phyloP scores from a whole-genome alignment of 2,888 invertebrate species.

The Heliothis peltigera region DNA sequence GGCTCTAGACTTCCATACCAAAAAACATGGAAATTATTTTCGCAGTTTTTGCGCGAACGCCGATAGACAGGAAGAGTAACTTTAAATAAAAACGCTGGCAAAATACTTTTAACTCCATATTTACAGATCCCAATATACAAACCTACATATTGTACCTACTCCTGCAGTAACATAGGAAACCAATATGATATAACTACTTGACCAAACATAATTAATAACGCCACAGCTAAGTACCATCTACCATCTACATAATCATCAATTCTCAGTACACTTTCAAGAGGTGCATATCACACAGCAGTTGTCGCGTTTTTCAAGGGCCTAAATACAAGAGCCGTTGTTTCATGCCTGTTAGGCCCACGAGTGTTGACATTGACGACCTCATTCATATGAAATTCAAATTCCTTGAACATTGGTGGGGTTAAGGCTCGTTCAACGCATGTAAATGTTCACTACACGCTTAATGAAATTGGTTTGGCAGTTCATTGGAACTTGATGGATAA shows the following conservation, averaged over 20 bases:
- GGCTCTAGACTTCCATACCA: too few species aligned
- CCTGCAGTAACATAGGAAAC: neutral
- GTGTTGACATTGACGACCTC: constrained; percentile 61
- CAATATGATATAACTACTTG: neutral
- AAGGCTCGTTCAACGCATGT: neutral
- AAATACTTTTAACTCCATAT: too few species aligned
- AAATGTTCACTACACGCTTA: constrained; percentile 21
- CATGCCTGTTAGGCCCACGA: constrained; percentile 57
- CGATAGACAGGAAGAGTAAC: too few species aligned
- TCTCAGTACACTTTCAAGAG: constrained; percentile 41
- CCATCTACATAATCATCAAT: constrained; percentile 41
- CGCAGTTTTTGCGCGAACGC: too few species aligned
- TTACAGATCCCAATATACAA: too few species aligned
- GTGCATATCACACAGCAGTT: constrained; percentile 50
- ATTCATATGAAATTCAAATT: constrained; percentile 70
- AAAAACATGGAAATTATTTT: too few species aligned
- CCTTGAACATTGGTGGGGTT: constrained; percentile 45
- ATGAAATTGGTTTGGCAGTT: constrained; percentile 16
- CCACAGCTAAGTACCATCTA: constrained; percentile 12
- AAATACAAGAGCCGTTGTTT: constrained; percentile 66
- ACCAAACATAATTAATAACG: constrained; percentile 16
- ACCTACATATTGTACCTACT: too few species aligned
- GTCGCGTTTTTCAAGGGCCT: constrained; percentile 62
- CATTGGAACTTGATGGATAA: constrained; percentile 11
- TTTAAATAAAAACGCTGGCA: too few species aligned